These are phyloP conservation scores for Peromyscus eremicus DNA, from an alignment of 2,797 vertebrate species.

Conservation along the genomic window DNA sequence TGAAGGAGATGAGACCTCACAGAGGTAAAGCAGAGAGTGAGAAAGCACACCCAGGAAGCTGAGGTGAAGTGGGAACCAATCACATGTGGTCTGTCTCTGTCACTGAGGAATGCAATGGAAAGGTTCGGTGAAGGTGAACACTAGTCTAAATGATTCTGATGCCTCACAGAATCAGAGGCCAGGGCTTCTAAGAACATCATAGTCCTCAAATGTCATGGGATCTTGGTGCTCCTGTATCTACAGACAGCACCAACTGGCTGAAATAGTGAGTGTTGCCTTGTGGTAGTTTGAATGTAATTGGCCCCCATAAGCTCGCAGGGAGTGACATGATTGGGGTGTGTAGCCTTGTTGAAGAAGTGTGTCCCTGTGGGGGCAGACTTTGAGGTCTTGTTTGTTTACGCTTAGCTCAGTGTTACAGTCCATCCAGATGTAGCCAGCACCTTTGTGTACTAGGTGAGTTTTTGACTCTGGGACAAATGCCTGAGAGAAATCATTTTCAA, in stretches of 20 bases:
- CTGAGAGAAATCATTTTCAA: neutral
- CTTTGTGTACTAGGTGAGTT: too few species aligned
- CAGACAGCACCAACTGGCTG: rapidly evolving
- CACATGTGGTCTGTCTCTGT: too few species aligned
- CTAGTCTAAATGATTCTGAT: neutral
- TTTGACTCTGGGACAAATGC: neutral
- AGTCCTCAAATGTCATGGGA: rapidly evolving
- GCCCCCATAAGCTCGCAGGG: neutral
- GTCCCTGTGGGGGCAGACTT: neutral
- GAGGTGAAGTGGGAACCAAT: too few species aligned
- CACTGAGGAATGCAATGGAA: neutral
- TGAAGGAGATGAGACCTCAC: neutral
- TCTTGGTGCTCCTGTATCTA: too few species aligned
- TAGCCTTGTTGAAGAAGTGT: neutral
- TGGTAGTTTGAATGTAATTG: neutral
- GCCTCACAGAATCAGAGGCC: neutral
- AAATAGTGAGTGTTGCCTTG: neutral
- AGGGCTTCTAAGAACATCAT: neutral
- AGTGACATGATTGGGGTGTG: neutral
- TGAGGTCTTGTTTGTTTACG: neutral
- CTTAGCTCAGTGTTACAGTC: neutral
- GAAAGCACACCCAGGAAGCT: neutral
- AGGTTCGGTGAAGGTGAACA: neutral
- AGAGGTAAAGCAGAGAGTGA: neutral
- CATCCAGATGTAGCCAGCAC: too few species aligned